phyloP scores from a whole-genome alignment of 2,888 invertebrate genomes.

The Andrena chrysosceles region DNA sequence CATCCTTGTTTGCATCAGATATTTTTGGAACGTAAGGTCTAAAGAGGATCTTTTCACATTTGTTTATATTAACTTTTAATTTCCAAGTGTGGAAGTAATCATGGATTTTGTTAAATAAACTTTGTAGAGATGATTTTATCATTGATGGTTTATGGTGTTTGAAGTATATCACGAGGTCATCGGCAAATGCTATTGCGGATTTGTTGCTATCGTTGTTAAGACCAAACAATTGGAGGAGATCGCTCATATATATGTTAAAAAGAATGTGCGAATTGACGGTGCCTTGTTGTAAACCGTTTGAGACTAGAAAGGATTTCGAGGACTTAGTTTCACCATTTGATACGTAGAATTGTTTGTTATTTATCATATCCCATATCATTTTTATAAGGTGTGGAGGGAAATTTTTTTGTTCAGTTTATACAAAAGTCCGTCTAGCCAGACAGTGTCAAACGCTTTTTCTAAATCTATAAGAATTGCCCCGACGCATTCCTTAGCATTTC shows the following conservation, averaged over 20 bases:
- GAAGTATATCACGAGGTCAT: slow-evolving; percentile 41
- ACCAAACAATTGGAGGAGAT: slow-evolving; percentile 3
- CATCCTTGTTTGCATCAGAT: slow-evolving; percentile 7
- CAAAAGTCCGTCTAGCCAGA: slow-evolving; percentile 43
- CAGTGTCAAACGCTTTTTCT: too few species aligned
- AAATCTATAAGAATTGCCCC: slow-evolving; percentile 44
- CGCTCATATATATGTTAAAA: slow-evolving; percentile 27
- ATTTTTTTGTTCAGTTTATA: slow-evolving; percentile 13
- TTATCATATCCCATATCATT: slow-evolving; percentile 14
- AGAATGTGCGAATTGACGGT: slow-evolving; percentile 14
- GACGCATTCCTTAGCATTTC: slow-evolving; percentile 39
- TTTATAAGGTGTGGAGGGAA: not conserved
- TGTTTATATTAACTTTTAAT: slow-evolving; percentile 34
- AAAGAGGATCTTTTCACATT: slow-evolving; percentile 50
- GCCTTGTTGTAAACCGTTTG: slow-evolving; percentile 14
- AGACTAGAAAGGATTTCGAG: not conserved
- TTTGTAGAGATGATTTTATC: slow-evolving; percentile 20
- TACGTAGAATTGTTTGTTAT: slow-evolving; percentile 27
- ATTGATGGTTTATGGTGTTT: not conserved
- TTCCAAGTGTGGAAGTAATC: slow-evolving; percentile 37
- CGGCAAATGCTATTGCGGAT: slow-evolving; percentile 43
- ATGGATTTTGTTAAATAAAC: slow-evolving; percentile 21
- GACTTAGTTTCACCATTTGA: not conserved
- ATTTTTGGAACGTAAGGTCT: not conserved
- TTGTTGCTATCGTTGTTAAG: slow-evolving; percentile 12